Evolutionary conservation across 2,888 invertebrate genomes (phyloP).

Genomic region (Bombyx huttoni): DNA sequence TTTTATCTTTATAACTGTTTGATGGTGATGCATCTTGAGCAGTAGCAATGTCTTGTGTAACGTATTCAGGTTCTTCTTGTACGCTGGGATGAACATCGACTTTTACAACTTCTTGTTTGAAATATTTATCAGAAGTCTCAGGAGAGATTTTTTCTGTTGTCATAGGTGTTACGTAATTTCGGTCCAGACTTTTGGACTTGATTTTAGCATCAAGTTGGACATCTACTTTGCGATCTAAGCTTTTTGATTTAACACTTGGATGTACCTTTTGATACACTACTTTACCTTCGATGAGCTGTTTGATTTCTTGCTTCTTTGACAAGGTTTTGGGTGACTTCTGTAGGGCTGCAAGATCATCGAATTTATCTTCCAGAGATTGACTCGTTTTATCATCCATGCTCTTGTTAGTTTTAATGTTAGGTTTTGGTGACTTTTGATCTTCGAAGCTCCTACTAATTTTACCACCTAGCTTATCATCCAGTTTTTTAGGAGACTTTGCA

Average conservation of each 20-base stretch:
- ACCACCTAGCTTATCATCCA: conserved; percentile 73
- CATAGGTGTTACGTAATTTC: conserved; percentile 69
- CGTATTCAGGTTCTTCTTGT: conserved; percentile 26
- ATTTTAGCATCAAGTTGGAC: conserved; percentile 69
- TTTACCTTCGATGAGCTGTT: conserved; percentile 76
- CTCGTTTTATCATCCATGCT: conserved; percentile 75
- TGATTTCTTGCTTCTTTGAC: conserved; percentile 73
- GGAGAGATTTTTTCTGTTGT: conserved; percentile 24
- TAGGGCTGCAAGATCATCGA: conserved; percentile 68
- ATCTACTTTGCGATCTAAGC: conserved; percentile 76
- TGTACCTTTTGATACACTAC: conserved; percentile 74
- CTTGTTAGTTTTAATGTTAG: conserved; percentile 72
- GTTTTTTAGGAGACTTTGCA: conserved; percentile 80
- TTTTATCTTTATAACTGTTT: conserved; percentile 53
- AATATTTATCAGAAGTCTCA: conserved; percentile 52
- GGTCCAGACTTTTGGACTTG: conserved; percentile 79
- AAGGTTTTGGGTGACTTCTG: conserved; percentile 74
- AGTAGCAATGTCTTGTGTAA: conserved; percentile 11
- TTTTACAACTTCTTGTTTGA: conserved; percentile 61
- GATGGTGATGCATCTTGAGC: conserved; percentile 36
- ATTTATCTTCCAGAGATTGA: conserved; percentile 75
- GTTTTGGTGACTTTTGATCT: conserved; percentile 69
- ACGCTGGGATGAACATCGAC: conserved; percentile 53
- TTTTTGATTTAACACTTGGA: conserved; percentile 74
- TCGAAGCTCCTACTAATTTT: conserved; percentile 76